These are phyloP conservation scores for Tridacna crocea DNA, from an alignment of 2,888 invertebrate genomes.

Conservation along the genomic window DNA sequence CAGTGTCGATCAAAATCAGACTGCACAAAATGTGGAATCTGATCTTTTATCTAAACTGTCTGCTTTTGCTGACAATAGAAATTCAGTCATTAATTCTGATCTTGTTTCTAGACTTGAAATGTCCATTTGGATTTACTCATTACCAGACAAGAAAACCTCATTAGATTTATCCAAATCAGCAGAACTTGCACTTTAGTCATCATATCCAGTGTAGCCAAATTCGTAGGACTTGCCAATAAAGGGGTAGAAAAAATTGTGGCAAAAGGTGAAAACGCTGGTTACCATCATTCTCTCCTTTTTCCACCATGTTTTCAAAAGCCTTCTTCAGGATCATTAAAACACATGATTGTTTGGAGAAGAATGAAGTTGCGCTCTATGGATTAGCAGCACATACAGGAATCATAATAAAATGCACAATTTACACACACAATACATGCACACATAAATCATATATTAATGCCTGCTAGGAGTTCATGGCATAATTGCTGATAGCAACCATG, in stretches of 20 bases:
- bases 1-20: too few species aligned
- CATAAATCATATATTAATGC: constrained; percentile 67
- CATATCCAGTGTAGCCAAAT: too few species aligned
- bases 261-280: not conserved
- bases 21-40: too few species aligned
- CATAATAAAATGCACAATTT: not conserved
- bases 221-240: not conserved
- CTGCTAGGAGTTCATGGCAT: constrained; percentile 77
- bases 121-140: not conserved
- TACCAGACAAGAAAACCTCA: not conserved
- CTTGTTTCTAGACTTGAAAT: too few species aligned
- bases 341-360: not conserved
- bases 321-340: not conserved
- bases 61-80: too few species aligned
- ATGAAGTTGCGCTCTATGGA: not conserved
- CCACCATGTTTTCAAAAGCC: not conserved
- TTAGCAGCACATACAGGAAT: not conserved
- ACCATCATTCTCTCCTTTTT: not conserved
- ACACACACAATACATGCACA: not conserved
- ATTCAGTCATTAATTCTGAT: too few species aligned
- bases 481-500: constrained; percentile 75
- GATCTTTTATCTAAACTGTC: too few species aligned
- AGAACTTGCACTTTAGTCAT: not conserved
- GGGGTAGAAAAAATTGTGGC: not conserved
- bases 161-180: not conserved